A percentile compares a stretch with the other conserved stretches of the same genome.
phyloP scores from a whole-genome alignment of 2,888 invertebrate genomes.

The Hemithea aestivaria region DNA sequence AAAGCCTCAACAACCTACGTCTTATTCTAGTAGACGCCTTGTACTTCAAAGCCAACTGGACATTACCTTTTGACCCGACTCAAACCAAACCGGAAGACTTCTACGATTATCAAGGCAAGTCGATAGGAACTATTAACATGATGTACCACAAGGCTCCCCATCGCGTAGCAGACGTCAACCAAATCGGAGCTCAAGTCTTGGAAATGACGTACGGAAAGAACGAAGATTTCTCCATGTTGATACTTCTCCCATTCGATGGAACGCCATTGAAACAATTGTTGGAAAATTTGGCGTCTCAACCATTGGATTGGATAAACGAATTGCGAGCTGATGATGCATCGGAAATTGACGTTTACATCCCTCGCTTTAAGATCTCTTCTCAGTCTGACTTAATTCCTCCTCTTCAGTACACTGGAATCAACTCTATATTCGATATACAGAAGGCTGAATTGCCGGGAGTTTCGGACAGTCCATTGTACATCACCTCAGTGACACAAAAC shows the following conservation, averaged over 20 bases:
- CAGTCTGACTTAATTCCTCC: constrained; percentile 62
- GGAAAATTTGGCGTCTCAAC: constrained; percentile 64
- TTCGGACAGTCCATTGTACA: constrained; percentile 73
- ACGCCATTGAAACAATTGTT: constrained; percentile 70
- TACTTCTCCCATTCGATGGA: constrained; percentile 81
- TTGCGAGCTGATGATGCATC: constrained; percentile 62
- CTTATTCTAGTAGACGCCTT: constrained; percentile 83
- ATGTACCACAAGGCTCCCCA: constrained; percentile 84
- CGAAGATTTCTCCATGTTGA: constrained; percentile 81
- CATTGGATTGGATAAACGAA: constrained; percentile 72
- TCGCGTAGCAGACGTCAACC: constrained; percentile 69
- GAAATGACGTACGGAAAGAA: constrained; percentile 84
- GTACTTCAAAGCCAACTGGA: constrained; percentile 87
- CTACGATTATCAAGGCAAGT: constrained; percentile 76
- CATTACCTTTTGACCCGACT: constrained; percentile 79
- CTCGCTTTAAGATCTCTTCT: constrained; percentile 78
- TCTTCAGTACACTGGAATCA: constrained; percentile 79
- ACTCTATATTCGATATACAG: constrained; percentile 79
- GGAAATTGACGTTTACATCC: constrained; percentile 79
- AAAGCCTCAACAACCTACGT: constrained; percentile 54
- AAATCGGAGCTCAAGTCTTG: constrained; percentile 80
- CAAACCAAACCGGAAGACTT: constrained; percentile 78
- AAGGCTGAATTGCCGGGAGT: constrained; percentile 81
- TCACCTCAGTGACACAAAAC: constrained; percentile 83
- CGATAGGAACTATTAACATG: constrained; percentile 82